Evolutionary conservation across 2,888 invertebrate genomes (phyloP), one percentile per base, ranked within the genome.

Genomic region (Drosophila pseudotakahashii): DNA sequence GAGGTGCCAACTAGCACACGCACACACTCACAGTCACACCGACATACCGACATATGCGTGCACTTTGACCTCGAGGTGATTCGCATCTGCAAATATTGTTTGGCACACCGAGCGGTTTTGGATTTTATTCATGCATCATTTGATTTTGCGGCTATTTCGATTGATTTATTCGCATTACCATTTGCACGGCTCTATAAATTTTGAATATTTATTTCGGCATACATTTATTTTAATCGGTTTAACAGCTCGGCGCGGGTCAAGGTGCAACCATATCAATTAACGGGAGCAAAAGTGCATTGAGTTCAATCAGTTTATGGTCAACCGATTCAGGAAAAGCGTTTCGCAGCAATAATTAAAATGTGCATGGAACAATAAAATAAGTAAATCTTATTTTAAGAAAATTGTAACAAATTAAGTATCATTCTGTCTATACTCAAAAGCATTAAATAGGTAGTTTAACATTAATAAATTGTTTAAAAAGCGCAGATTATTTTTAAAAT

Each of bases 101-200:
- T 76, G 75, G 74, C 70, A 66, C 75, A 58, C 76, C 59, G 62
- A 61, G 66, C 78, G 70, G 75, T 75, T 81, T 85, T 78, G 42
- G 71, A 86, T 78, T 78, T 73, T 73, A 80, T 77, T 81, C 76
- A 85, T 79, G 81, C 78, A 75, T 88, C 85, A 89, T 84, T 89
- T 86, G 76, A 74, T 73, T 78, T 88, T 81, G 74, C 74, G 89
- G 85, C 76, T 78, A 80, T 79, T 81, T 62, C 78, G 72, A 84
- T 80, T 88, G 79, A 89, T 88, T 89, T 80, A 77, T 77, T 81
- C 69, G 64, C 57, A 79, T 77, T 83, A 73, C 76, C 45, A 26
- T 58, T 55, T 37, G n/a, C 19, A 7, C 19, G 23, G 32, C 32
- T 52, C 45, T 16, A 30, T 41, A 63, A 39, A 62, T 39, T 47